phyloP scores from a whole-genome alignment of 2,113 vertebrate species.

The Zapornia atra region DNA sequence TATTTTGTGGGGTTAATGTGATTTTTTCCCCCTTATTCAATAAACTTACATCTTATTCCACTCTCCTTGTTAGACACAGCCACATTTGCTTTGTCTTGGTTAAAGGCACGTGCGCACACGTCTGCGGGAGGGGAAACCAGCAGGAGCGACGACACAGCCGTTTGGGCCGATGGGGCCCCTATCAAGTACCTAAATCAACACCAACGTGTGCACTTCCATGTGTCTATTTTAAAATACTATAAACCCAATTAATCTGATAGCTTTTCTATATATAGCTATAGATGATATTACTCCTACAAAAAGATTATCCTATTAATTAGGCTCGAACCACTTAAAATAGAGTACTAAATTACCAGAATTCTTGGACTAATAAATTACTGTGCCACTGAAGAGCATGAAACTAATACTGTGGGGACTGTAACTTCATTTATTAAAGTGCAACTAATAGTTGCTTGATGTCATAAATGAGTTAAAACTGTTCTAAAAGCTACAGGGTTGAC shows the following conservation, averaged over 20 bases:
- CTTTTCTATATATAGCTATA: slow-evolving; percentile 44
- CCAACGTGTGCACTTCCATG: not conserved
- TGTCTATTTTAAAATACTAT: slow-evolving; percentile 31
- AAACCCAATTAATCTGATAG: slow-evolving; percentile 51
- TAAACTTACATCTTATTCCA: slow-evolving; percentile 46
- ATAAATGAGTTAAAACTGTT: slow-evolving; percentile 44
- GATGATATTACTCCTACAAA: slow-evolving; percentile 9
- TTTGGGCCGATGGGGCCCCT: not conserved
- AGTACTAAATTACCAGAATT: slow-evolving; percentile 36
- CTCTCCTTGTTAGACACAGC: slow-evolving; percentile 42
- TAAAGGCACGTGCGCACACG: not conserved
- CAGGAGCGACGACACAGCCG: not conserved
- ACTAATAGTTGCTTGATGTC: not conserved
- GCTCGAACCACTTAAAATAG: slow-evolving; percentile 59
- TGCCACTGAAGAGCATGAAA: slow-evolving; percentile 22
- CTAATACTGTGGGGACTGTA: slow-evolving; percentile 19
- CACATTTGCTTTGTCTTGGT: slow-evolving; percentile 6
- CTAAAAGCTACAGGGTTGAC: not conserved
- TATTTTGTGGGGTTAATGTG: slow-evolving; percentile 33
- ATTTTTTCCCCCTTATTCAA: not conserved
- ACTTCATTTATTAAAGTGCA: slow-evolving; percentile 45
- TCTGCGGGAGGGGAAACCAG: not conserved
- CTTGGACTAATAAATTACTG: slow-evolving; percentile 57
- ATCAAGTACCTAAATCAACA: not conserved
- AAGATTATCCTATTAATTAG: slow-evolving; percentile 54